Percentiles rank a stretch among this genome's conserved stretches.
Evolutionary conservation across 1,140 invertebrate species (phyloP).

Genomic region (Andrena cerasifolii): DNA sequence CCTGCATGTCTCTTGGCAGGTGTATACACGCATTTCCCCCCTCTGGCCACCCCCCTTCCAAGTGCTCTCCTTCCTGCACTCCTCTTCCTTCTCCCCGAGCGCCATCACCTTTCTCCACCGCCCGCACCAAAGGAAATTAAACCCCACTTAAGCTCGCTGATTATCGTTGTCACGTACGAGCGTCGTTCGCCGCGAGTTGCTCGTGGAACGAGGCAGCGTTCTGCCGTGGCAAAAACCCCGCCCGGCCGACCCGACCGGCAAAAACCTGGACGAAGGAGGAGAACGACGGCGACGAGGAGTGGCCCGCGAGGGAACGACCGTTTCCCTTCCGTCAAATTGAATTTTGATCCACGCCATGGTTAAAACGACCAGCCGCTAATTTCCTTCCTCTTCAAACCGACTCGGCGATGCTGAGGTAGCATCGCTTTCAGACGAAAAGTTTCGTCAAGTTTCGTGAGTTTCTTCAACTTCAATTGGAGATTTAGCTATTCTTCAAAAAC

Average conservation of each 20-base stretch:
- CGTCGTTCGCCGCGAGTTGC: conserved; percentile 53
- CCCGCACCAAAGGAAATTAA: conserved; percentile 79
- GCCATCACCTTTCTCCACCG: conserved; percentile 67
- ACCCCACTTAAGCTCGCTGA: conserved; percentile 77
- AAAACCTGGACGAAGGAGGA: conserved; percentile 31
- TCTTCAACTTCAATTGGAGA: background rate
- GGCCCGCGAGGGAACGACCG: conserved; percentile 9
- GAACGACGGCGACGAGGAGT: background rate
- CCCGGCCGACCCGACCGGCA: conserved; percentile 46
- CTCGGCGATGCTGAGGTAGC: too few relatives aligned
- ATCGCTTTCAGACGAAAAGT: conserved; percentile 24
- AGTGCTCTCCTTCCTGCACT: conserved; percentile 7
- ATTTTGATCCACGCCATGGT: conserved; percentile 1
- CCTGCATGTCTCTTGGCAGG: conserved; percentile 76
- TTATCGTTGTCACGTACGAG: conserved; percentile 79
- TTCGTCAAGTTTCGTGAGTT: conserved; percentile 13
- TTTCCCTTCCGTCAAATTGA: conserved; percentile 35
- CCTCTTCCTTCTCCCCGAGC: conserved; percentile 16
- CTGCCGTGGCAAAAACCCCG: conserved; percentile 54
- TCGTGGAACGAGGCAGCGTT: conserved; percentile 36
- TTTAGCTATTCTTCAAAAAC: too few relatives aligned
- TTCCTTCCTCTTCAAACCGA: background rate
- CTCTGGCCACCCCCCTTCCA: conserved; percentile 21
- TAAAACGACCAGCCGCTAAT: background rate
- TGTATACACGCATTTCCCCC: conserved; percentile 73